These are phyloP conservation scores for Rhynchonycteris naso DNA, from an alignment of 2,797 vertebrate species.

Conservation along the genomic window DNA sequence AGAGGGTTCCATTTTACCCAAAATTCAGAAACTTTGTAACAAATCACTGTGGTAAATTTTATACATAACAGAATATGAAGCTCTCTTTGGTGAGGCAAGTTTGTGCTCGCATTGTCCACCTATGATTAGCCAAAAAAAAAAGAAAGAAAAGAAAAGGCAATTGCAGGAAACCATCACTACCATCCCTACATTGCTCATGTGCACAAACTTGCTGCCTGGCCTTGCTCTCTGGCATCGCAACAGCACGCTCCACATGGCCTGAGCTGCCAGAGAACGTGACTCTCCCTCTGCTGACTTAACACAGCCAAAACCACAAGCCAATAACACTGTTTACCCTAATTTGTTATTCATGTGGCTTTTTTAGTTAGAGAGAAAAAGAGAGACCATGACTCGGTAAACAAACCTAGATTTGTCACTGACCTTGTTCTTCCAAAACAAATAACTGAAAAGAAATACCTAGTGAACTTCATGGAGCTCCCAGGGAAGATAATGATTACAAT, in stretches of 20 bases:
- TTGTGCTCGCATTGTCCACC: neutral
- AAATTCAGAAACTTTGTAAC: neutral
- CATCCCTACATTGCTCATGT: neutral
- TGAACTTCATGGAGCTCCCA: neutral
- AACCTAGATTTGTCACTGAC: constrained; percentile 19
- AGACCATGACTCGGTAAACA: neutral
- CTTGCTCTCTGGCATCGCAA: neutral
- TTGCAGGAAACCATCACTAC: neutral
- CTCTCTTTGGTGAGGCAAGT: neutral
- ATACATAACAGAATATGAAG: neutral
- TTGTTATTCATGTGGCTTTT: neutral
- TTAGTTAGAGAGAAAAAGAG: neutral
- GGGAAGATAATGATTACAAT: neutral
- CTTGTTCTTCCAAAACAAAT: constrained; percentile 7
- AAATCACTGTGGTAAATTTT: neutral
- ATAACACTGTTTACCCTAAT: neutral
- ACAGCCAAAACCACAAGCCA: neutral
- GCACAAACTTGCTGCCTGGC: too few relatives aligned
- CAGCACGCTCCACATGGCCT: too few relatives aligned
- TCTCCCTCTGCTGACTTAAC: neutral
- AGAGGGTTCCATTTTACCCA: constrained; percentile 14
- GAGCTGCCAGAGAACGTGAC: neutral
- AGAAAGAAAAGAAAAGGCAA: neutral
- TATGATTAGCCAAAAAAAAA: neutral
- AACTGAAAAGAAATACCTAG: neutral